Base-by-base conservation (phyloP, 1,140 invertebrate genomes). In the Prorops nasuta region DNA sequence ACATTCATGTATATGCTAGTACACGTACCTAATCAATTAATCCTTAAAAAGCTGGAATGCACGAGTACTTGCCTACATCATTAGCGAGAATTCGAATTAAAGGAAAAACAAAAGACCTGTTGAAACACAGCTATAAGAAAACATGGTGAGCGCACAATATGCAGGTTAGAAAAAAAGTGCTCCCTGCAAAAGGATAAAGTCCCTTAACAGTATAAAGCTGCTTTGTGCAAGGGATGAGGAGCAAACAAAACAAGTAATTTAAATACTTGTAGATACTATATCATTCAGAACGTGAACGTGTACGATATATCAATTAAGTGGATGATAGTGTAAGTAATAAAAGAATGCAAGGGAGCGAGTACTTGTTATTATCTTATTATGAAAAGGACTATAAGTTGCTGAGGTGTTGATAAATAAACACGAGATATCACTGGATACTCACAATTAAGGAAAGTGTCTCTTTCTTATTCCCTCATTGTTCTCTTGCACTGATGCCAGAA, bases 361-460 rank as follows among this genome's bases (percentile, higher is more conserved):
- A 63, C 41, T 69, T 69, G 67, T 69, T 69, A 68, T 62, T n/a
- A 67, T 67, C 59, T 69, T 67, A 71, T 67, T 69, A 68, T 54
- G 60, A 46, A 41, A 41, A 47, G 46, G 59, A 24, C 54, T 58
- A 58, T 49, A 60, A 66, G 61, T 60, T 58, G 58, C 50, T 45
- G 48, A 64, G 53, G 51, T 56, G 66, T 58, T 63, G 65, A 54
- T 66, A 60, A 69, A 65, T 67, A 67, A 71, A 69, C 44, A 35
- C 44, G 24, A 28, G 10, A 10, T 6, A 28, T 28, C 24, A 4
- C 24, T 36, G 34, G 14, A 14, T 4, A 36, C 14, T 36, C 16
- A 8, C 16, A n/a, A n/a, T n/a, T n/a, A n/a, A n/a, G n/a, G n/a
- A n/a, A 14, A 14, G 34, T 36, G 6, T 14, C 6, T 36, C 34